Percentiles rank a stretch among this genome's conserved stretches.
Conservation (phyloP, 2,113 vertebrate genomes). For the Cromileptes altivelis region DNA sequence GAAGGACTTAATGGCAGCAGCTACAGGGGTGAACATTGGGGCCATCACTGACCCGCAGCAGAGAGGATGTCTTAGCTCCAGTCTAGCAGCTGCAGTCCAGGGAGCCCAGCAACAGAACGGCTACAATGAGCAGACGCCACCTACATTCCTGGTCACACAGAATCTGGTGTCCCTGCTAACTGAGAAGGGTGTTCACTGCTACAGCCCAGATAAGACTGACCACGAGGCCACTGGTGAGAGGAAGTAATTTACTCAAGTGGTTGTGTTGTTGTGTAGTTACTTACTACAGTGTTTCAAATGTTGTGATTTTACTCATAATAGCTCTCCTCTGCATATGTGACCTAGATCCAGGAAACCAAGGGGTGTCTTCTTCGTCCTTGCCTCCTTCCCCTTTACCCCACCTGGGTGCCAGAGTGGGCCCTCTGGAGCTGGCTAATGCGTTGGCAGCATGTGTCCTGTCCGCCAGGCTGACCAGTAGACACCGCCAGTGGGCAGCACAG, state of each 20-base stretch:
- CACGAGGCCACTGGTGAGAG: slow-evolving; percentile 79
- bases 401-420: slow-evolving; percentile 75
- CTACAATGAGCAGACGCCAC: slow-evolving; percentile 68
- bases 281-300: not conserved
- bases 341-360: slow-evolving; percentile 77
- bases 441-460: slow-evolving; percentile 87
- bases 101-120: slow-evolving; percentile 64
- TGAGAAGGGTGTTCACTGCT: slow-evolving; percentile 80
- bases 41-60: slow-evolving; percentile 79
- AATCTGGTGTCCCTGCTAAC: slow-evolving; percentile 86
- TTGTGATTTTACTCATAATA: not conserved
- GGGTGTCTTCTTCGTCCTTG: slow-evolving; percentile 66
- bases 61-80: slow-evolving; percentile 65
- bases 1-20: slow-evolving; percentile 86
- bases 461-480: slow-evolving; percentile 79
- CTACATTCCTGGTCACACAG: slow-evolving; percentile 87
- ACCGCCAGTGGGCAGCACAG: slow-evolving; percentile 87
- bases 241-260: not conserved
- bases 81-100: slow-evolving; percentile 59
- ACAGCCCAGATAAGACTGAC: slow-evolving; percentile 73
- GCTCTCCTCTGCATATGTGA: not conserved
- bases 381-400: slow-evolving; percentile 73
- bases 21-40: slow-evolving; percentile 82
- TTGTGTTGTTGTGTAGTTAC: slow-evolving; percentile 3
- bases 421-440: slow-evolving; percentile 87